These are phyloP conservation scores for Dryobotodes eremita DNA, from an alignment of 2,888 invertebrate genomes.

Conservation along the genomic window DNA sequence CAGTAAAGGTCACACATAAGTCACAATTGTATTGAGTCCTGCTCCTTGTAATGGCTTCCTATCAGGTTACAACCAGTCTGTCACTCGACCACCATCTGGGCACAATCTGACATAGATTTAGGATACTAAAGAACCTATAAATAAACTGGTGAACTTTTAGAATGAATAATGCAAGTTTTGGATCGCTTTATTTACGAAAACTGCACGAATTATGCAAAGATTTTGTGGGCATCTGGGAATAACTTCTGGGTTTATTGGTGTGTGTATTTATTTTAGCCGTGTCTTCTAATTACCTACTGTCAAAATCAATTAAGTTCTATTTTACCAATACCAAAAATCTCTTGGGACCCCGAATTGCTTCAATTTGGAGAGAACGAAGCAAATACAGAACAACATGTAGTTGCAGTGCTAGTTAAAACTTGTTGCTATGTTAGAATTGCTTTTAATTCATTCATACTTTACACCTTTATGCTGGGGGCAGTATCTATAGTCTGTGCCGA, in stretches of 20 bases:
- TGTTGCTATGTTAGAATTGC: not conserved
- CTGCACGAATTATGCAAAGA: too few relatives aligned
- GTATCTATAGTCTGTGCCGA: not conserved
- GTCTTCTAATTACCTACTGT: too few relatives aligned
- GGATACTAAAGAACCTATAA: constrained; percentile 2
- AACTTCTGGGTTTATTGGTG: too few relatives aligned
- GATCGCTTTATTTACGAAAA: not conserved
- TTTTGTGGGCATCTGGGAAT: too few relatives aligned
- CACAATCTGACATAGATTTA: constrained; percentile 28
- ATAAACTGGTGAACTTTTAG: constrained; percentile 18
- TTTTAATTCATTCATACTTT: not conserved
- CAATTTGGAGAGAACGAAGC: not conserved
- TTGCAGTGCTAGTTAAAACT: not conserved
- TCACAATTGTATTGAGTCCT: constrained; percentile 50
- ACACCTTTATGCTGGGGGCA: not conserved
- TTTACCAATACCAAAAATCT: not conserved
- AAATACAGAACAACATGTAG: not conserved
- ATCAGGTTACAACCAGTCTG: constrained; percentile 63
- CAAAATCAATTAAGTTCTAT: too few relatives aligned
- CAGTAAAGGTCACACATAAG: constrained; percentile 59
- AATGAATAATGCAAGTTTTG: not conserved
- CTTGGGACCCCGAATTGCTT: not conserved
- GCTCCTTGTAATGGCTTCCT: constrained; percentile 44
- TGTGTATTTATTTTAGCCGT: too few relatives aligned
- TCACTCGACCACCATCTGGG: constrained; percentile 50